These are phyloP conservation scores for Cephus pygmeus DNA, from an alignment of 2,888 invertebrate genomes.

Conservation along the genomic window DNA sequence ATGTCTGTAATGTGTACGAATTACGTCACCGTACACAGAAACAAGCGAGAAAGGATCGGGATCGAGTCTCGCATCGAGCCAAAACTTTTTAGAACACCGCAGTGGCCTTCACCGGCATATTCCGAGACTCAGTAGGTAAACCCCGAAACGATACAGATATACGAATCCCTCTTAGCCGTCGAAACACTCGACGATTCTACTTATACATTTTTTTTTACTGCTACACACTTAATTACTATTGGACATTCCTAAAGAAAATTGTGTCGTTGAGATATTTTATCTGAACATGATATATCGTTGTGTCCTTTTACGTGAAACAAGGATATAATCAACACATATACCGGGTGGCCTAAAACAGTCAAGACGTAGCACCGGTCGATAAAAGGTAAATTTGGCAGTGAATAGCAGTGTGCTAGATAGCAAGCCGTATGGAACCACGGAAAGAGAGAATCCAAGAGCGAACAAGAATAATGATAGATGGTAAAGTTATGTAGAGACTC, in stretches of 20 bases:
- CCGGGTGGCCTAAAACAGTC: neutral
- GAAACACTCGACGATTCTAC: neutral
- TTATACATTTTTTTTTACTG: neutral
- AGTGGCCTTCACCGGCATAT: slow-evolving; percentile 30
- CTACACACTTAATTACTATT: neutral
- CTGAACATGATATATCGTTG: too few relatives aligned
- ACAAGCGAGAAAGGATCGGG: neutral
- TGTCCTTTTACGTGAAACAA: neutral
- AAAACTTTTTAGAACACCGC: slow-evolving; percentile 17
- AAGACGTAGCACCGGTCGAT: neutral
- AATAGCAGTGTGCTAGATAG: neutral
- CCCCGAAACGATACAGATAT: neutral
- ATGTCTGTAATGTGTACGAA: neutral
- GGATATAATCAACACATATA: neutral
- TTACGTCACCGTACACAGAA: neutral
- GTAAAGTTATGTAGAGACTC: neutral
- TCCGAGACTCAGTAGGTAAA: neutral
- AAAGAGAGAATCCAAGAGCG: neutral
- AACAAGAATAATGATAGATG: neutral
- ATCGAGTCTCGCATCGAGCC: slow-evolving; percentile 13
- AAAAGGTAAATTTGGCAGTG: neutral
- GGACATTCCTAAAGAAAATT: neutral
- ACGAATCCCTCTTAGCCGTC: neutral
- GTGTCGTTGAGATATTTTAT: neutral
- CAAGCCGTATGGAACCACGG: neutral